Evolutionary conservation across 2,888 invertebrate genomes (phyloP), one percentile per base, ranked within the genome.

Genomic region (Alsophila aescularia): DNA sequence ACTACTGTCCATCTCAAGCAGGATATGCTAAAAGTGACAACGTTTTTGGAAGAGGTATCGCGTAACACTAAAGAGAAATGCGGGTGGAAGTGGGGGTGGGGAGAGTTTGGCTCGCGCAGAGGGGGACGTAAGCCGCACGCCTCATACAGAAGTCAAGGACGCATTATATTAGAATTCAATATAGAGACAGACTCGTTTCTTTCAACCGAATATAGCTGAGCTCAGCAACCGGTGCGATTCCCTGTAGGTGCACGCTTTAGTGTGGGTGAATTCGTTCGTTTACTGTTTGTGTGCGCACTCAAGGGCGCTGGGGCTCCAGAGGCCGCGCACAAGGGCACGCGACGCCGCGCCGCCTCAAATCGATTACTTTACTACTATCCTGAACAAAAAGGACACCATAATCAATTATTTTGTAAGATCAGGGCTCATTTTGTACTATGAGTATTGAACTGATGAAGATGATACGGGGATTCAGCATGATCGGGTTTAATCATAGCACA

Each of bases 101-200:
- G 65, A 52, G 64, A 73, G 69, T 73, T 76, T 56, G 65, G 67
- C 58, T 66, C 62, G 67, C 65, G 62, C 58, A 68, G 58, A 59
- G 62, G 68, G 51, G 60, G 56, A n/a, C n/a, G 8, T 9, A 10
- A 5, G 58, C 70, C 72, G 71, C 70, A 70, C 64, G 45, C 16
- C 36, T 21, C 21, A 16, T 32, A 10, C 21, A 66, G 66, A 71
- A 79, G 80, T 85, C 85, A 86, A 86, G 86, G 87, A 75, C 77
- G 67, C 52, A 53, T 2, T 18, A 32, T 14, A 42, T 18, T 4
- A 2, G 8, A 16, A 16, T 0, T 9, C 41, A 31, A 31, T 41
- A 41, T 16, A 7, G 8, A 3, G 15, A 6, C 27, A 13, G 0
- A 9, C 32, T 12, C 32, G 6, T 32, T 12, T 32, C 13, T 12